Base-by-base conservation (phyloP, 2,888 invertebrate genomes). In the Sarcophaga rosellei region DNA sequence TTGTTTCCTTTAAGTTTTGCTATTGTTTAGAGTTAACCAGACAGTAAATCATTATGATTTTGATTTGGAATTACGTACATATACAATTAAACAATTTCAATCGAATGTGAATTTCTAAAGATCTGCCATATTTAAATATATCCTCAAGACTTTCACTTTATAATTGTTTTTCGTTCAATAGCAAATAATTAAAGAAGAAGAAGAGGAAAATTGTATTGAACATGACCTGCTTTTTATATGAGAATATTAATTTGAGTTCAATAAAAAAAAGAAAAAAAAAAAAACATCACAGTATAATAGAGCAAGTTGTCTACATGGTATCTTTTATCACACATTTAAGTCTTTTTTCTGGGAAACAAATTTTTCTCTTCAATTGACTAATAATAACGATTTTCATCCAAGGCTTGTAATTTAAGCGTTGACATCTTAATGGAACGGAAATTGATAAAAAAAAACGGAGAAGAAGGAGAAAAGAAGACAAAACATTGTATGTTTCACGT, bases 351-450 rank as follows among this genome's bases (percentile, higher is more conserved):
- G 68, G 44, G 57, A 62, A 62, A 47, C 17, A 47, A 15, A 12
- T 45, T 62, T 11, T 35, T 12, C 23, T 45, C 17, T 8, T 44
- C 61, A 21, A 59, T 15, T 45, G 11, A 23, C 25, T 45, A 47
- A 66, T 61, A 68, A 70, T 4, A 53, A 53, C 6, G 4, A 21
- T 45, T 47, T 61, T 69, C 17, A 23, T 15, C 15, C 44, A 62
- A 75, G 61, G 8, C 21, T 57, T 81, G 70, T 81, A 78, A 78
- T 83, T 84, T 77, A 84, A 85, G 69, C 62, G 84, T 81, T 89
- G 89, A 89, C 89, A 87, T 88, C 87, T 88, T 89, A 89, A 89
- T 88, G 87, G 85, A 87, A 87, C 87, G 88, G 87, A 88, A 87
- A 89, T 88, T 86, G 89, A 88, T 88, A 88, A 87, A 76, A 47